A percentile compares a stretch with the other conserved stretches of the same genome.
Conservation (phyloP, 37 sponge, comb jelly and placozoan genomes). For the Oscarella lobularis region DNA sequence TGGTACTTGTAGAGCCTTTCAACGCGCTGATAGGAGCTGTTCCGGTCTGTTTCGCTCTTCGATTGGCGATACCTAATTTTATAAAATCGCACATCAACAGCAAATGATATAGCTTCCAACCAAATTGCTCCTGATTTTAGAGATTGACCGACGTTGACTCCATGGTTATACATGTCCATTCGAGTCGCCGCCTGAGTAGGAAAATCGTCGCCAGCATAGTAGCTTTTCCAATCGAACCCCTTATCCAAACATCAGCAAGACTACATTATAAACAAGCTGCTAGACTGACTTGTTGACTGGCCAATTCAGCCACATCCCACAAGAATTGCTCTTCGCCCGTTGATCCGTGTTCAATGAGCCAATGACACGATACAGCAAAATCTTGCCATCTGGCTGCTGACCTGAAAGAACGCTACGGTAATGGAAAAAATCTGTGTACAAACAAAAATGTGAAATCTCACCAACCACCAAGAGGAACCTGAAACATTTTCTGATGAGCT, state of each 20-base stretch:
- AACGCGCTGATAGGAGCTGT: conserved; percentile 42
- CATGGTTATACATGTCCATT: conserved; percentile 38
- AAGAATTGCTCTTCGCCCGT: conserved; percentile 50
- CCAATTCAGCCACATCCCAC: conserved; percentile 61
- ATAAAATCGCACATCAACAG: not conserved
- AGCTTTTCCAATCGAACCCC: conserved; percentile 61
- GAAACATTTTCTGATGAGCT: conserved; percentile 36
- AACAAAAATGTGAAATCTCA: not conserved
- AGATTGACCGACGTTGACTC: conserved; percentile 64
- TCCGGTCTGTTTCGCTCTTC: conserved; percentile 19
- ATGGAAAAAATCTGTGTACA: not conserved
- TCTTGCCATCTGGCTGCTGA: conserved; percentile 56
- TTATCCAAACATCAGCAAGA: not conserved
- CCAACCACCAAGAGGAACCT: conserved; percentile 20
- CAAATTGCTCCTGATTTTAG: conserved; percentile 59
- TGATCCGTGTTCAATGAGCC: conserved; percentile 40
- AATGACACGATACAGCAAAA: conserved; percentile 40
- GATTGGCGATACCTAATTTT: conserved; percentile 55
- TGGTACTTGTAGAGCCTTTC: conserved; percentile 35
- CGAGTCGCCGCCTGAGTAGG: conserved; percentile 25
- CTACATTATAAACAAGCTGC: not conserved
- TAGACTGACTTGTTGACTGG: conserved; percentile 30
- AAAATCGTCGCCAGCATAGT: conserved; percentile 19
- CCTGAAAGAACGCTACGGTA: conserved; percentile 4
- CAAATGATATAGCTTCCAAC: conserved; percentile 9